Base-by-base conservation (phyloP, 2,113 vertebrate species). In the Gopherus flavomarginatus region DNA sequence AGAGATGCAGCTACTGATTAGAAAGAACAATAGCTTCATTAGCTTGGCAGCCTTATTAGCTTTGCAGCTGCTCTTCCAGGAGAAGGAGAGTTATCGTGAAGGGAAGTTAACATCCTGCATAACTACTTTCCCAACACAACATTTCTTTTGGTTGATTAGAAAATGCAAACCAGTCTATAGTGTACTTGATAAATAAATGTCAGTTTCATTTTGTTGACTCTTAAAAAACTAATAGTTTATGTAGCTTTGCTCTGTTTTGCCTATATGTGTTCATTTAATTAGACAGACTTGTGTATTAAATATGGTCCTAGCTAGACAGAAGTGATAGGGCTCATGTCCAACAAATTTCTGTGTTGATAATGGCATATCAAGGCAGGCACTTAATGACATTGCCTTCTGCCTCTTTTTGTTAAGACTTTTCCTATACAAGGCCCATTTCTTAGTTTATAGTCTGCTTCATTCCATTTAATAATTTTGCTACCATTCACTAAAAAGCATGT, bases 161-260 rank as follows among this genome's bases (percentile, higher is more conserved):
- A 88, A 94, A 44, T 52, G 81, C 89, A 94, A 92, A 95, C 81
- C 79, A 50, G n/a, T 53, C 62, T 35, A 38, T 38, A n/a, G 53
- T 44, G 35, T 50, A 53, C 91, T 83, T 47, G 57, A 38, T 75
- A 92, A 53, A 57, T 78, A 87, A 94, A 94, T 93, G 56, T 88
- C 87, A 86, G 21, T 53, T 79, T 86, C 26, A 21, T 57, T 8
- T 69, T 38, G 62, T 0, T 96, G 95, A 95, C 89, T 83, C 95
- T 94, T 86, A 83, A 22, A 22, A 91, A 90, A 24, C 19, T n/a
- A 94, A 96, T n/a, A 38, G 90, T 44, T 89, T 77, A 89, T 86
- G 81, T 29, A 89, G 31, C 5, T 93, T 97, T 57, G 56, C 26
- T 57, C 26, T 57, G 56, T 94, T 65, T 17, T 90, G 24, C 62